A percentile compares a stretch with the other conserved stretches of the same genome.
Evolutionary conservation across 2,113 vertebrate genomes (phyloP).

Genomic region (Psophia crepitans): DNA sequence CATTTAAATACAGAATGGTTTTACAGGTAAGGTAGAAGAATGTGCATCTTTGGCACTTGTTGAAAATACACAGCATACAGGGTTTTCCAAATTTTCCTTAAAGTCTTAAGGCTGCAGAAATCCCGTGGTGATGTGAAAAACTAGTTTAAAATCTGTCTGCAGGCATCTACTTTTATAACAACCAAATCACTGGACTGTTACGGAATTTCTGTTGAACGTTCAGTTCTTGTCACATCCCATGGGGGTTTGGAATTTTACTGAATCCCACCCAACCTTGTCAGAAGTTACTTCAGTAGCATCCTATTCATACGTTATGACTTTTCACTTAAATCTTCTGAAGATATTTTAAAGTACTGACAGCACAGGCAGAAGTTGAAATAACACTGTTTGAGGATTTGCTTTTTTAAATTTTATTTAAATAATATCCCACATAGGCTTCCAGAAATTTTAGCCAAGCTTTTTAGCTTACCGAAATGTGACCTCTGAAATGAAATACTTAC

Average conservation of each 20-base stretch:
- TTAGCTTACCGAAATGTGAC: not conserved
- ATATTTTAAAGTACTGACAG: not conserved
- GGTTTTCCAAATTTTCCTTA: not conserved
- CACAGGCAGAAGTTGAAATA: not conserved
- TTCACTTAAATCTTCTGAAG: not conserved
- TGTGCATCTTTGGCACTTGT: not conserved
- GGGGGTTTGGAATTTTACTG: not conserved
- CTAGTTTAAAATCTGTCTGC: not conserved
- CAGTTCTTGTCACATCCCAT: not conserved
- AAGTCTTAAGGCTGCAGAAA: not conserved
- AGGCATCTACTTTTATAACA: not conserved
- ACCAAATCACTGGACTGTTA: not conserved
- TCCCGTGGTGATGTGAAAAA: not conserved
- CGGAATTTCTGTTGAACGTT: not conserved
- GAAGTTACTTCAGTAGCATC: not conserved
- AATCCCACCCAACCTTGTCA: not conserved
- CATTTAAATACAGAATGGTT: not conserved
- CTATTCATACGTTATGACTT: not conserved
- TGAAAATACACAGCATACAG: not conserved
- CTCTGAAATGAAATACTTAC: constrained; percentile 33
- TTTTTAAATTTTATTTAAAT: not conserved
- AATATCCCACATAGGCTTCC: not conserved
- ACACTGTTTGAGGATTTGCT: not conserved
- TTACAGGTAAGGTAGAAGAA: not conserved
- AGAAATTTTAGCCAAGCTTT: constrained; percentile 10